Base-by-base conservation (phyloP, 2,797 vertebrate species). In the Cercopithecus neglectus region DNA sequence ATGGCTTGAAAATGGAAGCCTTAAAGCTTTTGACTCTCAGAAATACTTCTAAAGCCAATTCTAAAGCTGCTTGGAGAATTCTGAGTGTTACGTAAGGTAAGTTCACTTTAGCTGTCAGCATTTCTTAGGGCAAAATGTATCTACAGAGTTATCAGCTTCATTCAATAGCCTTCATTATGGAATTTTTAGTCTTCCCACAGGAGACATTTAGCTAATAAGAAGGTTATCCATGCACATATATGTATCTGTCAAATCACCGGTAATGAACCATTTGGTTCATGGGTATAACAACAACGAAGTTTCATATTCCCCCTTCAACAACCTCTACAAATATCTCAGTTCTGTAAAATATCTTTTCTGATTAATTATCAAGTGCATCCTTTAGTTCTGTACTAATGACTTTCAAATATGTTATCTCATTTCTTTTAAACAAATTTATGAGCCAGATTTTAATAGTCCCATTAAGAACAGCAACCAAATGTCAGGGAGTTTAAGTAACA, bases 51-150 rank as follows among this genome's bases (percentile, higher is more conserved):
- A 79, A 95, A 96, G 83, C 64, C 82, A 91, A 81, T 57, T 87
- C 79, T 92, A 41, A 48, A 96, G 75, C 53, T 96, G 74, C 72
- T 80, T 74, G 70, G 94, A 95, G 75, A 92, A 44, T 95, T 98
- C 53, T 70, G 41, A 96, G 93, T 80, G 59, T 39, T 94, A 70
- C 36, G 9, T 17, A 87, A n/a, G 91, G 94, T 57, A 93, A 97
- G 95, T 95, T 98, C 83, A 8, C 64, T 95, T 92, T 85, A 95
- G 96, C 95, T 97, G 87, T 86, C 89, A 98, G 96, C 74, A 70
- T 95, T 92, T 95, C 97, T 95, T 24, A 89, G 76, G 95, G 97
- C 94, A 96, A 97, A 98, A 46, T 82, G 13, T 80, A 87, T 96
- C 97, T 96, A 5, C 48, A 83, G 97, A 72, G 19, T 95, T 97